Base-by-base conservation (phyloP, 2,797 vertebrate genomes). In the Phoebastria nigripes region DNA sequence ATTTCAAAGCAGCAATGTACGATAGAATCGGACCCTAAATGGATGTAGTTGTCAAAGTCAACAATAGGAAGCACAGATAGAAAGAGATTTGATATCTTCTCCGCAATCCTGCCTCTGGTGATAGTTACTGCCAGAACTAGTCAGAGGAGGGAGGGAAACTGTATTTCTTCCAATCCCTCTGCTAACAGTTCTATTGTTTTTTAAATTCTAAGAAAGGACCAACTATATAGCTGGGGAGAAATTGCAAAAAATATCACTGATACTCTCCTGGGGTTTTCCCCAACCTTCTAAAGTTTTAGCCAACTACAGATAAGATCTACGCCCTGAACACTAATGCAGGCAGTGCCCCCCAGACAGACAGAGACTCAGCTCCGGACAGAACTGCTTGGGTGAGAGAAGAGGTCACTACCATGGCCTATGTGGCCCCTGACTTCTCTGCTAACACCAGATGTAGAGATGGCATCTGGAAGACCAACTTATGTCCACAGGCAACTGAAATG, bases 1-100 rank as follows among this genome's bases (percentile, higher is more conserved):
- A 51, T 86, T 94, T 96, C 76, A 91, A 87, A 95, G 87, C 76
- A 89, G 76, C 74, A 91, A 25, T 55, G 63, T 70, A 62, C 0
- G 5, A 74, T 89, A 85, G 82, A 89, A 69, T 85, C 82, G 90
- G 84, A 85, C 79, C 89, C 42, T 55, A 95, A 95, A 87, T 90
- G 65, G 65, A 87, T 81, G 76, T 81, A 85, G 65, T 74, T 89
- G 61, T 92, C 93, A 65, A 86, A 95, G 86, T 78, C 93, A 94
- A 94, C 90, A 94, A 87, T 70, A 72, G 79, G 62, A 94, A 94
- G 39, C 72, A 83, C 29, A 78, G 90, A 89, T 37, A 95, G 81
- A 80, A 93, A 73, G 44, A 92, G 49, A 90, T 95, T 89, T 93
- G 55, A n/a, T 86, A 72, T 87, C 76, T 87, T 83, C 61, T 84